These are phyloP conservation scores for Meandrusa payeni DNA, from an alignment of 2,888 invertebrate genomes.

Conservation along the genomic window DNA sequence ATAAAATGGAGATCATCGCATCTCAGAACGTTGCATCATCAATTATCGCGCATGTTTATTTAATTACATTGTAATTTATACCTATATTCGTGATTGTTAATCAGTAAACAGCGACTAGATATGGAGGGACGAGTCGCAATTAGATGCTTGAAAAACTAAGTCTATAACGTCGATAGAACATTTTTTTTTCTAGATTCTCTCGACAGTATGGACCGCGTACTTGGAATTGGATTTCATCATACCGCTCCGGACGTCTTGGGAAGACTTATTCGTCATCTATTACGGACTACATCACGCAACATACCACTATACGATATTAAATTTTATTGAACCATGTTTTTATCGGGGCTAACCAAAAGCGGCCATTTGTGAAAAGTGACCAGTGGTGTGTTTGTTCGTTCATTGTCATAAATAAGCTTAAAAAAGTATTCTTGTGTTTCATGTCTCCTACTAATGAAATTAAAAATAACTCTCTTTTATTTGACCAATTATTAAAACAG, in stretches of 20 bases:
- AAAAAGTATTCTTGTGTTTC: too few relatives aligned
- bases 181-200: slow-evolving; percentile 50
- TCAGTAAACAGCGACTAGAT: slow-evolving; percentile 49
- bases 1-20: slow-evolving; percentile 36
- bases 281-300: slow-evolving; percentile 11
- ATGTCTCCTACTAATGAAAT: too few relatives aligned
- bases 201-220: slow-evolving; percentile 42
- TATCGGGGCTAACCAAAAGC: slow-evolving; percentile 3
- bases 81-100: slow-evolving; percentile 51
- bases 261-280: slow-evolving; percentile 45
- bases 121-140: slow-evolving; percentile 50
- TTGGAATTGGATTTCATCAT: slow-evolving; percentile 55
- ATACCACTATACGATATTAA: slow-evolving; percentile 5
- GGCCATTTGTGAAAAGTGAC: background rate
- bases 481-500: too few relatives aligned
- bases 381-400: too few relatives aligned
- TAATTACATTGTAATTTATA: slow-evolving; percentile 63
- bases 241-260: slow-evolving; percentile 35
- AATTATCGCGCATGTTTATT: slow-evolving; percentile 56
- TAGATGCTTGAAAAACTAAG: slow-evolving; percentile 52
- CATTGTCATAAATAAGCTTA: too few relatives aligned
- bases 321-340: slow-evolving; percentile 11
- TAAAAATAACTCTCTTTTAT: too few relatives aligned
- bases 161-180: slow-evolving; percentile 52
- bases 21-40: slow-evolving; percentile 46